Base-by-base conservation (phyloP, 2,888 invertebrate species). In the Drosophila subquinaria region DNA sequence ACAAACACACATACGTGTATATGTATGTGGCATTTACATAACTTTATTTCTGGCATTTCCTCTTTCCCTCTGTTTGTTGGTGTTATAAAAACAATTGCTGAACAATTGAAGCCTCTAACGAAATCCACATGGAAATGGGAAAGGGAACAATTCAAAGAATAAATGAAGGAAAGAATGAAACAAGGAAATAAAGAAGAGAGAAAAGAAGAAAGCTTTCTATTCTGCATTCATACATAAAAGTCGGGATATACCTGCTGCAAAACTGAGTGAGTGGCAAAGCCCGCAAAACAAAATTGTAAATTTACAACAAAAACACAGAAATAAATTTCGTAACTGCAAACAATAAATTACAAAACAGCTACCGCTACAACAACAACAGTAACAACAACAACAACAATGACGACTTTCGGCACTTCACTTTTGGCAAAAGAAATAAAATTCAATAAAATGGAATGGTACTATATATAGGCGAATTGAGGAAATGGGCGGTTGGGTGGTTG, bases 41-140 rank as follows among this genome's bases (percentile, higher is more conserved):
- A 85, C 89, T 85, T 87, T 75, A 84, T 84, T 78, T 81, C 69
- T 73, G 81, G 82, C 73, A 75, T 78, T 87, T 90, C 69, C 77
- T 66, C 40, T 67, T 70, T 53, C 30, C 33, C 17, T 4, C 50
- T 23, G 35, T 56, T 61, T 69, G 69, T 40, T 88, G 88, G 81
- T 88, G 81, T 83, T 89, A 71, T 89, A 90, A 87, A 89, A 89
- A 90, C 88, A 89, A 90, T 90, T 87, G 84, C 88, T 47, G 73
- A 76, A 87, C 89, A 90, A 85, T 85, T 85, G 90, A 63, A 85
- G 81, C 59, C 78, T 68, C 74, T 64, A 74, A 69, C 68, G 78
- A 80, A 88, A 70, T 45, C 63, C 50, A 56, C 38, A 64, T 56
- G 27, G 35, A 20, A 30, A 4, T 60, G 61, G 43, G 38, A 52